Evolutionary conservation across 2,113 vertebrate species (phyloP).

Genomic region (Ciconia stormi): DNA sequence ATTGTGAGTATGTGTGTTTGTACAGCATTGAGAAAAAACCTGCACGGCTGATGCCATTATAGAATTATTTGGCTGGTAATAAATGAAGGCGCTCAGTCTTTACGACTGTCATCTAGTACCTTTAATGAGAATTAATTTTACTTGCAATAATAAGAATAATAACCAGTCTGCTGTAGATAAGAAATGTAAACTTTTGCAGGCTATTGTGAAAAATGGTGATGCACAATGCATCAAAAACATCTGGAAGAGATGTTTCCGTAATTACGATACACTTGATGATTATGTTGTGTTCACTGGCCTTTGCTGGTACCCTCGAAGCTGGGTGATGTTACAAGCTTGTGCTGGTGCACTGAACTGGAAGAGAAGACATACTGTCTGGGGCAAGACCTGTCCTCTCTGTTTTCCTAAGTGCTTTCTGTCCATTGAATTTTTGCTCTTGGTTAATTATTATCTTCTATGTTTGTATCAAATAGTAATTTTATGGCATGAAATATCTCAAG

Average conservation of each 20-base stretch:
- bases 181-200: neutral
- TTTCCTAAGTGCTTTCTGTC: neutral
- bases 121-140: constrained; percentile 1
- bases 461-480: neutral
- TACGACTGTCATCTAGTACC: neutral
- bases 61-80: neutral
- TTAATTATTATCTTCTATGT: neutral
- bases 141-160: neutral
- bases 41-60: neutral
- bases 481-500: neutral
- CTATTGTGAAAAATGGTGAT: neutral
- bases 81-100: neutral
- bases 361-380: neutral
- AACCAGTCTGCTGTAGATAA: neutral
- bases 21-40: neutral
- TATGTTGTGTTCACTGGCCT: neutral
- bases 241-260: constrained; percentile 34
- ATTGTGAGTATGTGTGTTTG: neutral
- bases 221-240: neutral
- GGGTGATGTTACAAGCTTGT: neutral
- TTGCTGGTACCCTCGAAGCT: neutral
- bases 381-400: neutral
- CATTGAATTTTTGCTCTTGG: neutral
- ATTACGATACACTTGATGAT: neutral
- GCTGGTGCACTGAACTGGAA: neutral